Conservation (phyloP, 2,797 vertebrate species). For the Catharus ustulatus region DNA sequence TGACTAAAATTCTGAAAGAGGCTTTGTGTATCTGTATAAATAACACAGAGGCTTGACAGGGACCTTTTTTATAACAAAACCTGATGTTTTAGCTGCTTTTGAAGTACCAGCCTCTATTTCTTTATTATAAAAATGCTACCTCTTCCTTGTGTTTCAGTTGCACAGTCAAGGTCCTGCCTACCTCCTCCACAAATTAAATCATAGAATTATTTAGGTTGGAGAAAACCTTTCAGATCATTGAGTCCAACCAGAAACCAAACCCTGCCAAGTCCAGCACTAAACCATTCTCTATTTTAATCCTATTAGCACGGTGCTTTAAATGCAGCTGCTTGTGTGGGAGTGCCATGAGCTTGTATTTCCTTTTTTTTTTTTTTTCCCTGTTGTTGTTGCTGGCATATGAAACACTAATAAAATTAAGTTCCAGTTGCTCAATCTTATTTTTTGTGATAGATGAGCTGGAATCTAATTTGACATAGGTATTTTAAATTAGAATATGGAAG, state of each 20-base stretch:
- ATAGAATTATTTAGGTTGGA: not conserved
- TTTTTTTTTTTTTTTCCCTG: not conserved
- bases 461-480: slow-evolving; percentile 1
- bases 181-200: not conserved
- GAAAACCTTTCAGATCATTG: not conserved
- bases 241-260: not conserved
- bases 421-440: not conserved
- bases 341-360: not conserved
- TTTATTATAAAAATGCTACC: not conserved
- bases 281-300: not conserved
- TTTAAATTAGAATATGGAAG: not conserved
- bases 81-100: not conserved
- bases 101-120: not conserved
- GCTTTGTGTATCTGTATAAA: not conserved
- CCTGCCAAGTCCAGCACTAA: not conserved
- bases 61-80: not conserved
- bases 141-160: not conserved
- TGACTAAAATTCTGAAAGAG: not conserved
- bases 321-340: not conserved
- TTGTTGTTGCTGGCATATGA: not conserved
- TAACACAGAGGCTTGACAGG: not conserved
- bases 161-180: not conserved
- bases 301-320: not conserved
- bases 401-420: slow-evolving; percentile 1
- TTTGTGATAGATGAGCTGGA: slow-evolving; percentile 13